Evolutionary conservation across 2,113 vertebrate genomes (phyloP).

Genomic region (Ploceus nigricollis): DNA sequence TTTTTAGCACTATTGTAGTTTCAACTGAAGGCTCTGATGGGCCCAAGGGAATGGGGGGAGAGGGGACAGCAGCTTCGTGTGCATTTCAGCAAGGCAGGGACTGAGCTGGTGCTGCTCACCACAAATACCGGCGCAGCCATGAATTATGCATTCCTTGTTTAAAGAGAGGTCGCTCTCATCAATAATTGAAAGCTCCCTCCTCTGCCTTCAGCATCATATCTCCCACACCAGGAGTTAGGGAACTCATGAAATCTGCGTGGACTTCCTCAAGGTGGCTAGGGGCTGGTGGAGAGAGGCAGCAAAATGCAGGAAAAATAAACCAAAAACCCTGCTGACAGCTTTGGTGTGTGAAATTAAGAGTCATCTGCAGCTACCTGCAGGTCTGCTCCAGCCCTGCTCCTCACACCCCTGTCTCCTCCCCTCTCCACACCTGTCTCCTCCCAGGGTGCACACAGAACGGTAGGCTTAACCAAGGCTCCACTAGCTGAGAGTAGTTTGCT

Average conservation of each 20-base stretch:
- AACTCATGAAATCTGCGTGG: conserved; percentile 68
- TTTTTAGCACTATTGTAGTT: background rate
- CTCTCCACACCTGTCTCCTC: background rate
- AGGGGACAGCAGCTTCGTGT: background rate
- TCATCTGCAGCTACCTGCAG: background rate
- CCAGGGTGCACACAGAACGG: fast-evolving
- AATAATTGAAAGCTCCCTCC: conserved; percentile 68
- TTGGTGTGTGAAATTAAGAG: background rate
- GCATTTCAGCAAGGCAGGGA: conserved; percentile 38
- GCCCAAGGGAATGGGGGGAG: background rate
- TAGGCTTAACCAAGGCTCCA: background rate
- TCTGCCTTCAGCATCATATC: conserved; percentile 59
- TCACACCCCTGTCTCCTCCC: background rate
- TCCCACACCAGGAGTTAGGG: conserved; percentile 26
- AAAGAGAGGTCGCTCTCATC: conserved; percentile 71
- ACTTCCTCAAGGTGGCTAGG: conserved; percentile 41
- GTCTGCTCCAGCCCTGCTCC: background rate
- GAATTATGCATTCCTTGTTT: conserved; percentile 72
- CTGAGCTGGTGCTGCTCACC: conserved; percentile 28
- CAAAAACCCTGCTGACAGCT: background rate
- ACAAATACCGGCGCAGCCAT: conserved; percentile 46
- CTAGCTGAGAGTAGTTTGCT: background rate
- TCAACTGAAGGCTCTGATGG: background rate
- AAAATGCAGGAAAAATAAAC: background rate
- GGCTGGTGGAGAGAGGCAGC: background rate